Conservation (phyloP, 2,888 invertebrate species). For the Eupsilia transversa region DNA sequence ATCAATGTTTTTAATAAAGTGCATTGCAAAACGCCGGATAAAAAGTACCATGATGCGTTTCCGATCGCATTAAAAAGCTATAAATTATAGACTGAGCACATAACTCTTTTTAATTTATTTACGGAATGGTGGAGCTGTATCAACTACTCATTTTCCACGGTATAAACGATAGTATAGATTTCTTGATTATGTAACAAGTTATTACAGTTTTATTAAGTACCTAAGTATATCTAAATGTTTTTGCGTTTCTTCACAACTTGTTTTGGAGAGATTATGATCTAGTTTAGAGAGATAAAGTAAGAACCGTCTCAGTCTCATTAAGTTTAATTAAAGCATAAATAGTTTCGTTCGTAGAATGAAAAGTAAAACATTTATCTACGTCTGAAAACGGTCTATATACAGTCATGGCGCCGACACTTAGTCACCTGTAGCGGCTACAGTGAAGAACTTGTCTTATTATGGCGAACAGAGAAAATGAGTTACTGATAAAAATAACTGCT, state of each 20-base stretch:
- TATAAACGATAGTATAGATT: conserved; percentile 5
- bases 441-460: conserved; percentile 47
- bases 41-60: conserved; percentile 45
- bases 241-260: conserved; percentile 1
- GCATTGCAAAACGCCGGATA: conserved; percentile 35
- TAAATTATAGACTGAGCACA: conserved; percentile 28
- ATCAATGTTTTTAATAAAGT: conserved; percentile 48
- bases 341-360: conserved; percentile 43
- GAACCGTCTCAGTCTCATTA: conserved; percentile 19
- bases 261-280: conserved; percentile 11
- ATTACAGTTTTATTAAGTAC: neutral
- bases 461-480: conserved; percentile 63
- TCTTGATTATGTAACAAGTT: conserved; percentile 8
- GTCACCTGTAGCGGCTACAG: conserved; percentile 19
- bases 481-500: conserved; percentile 67
- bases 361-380: conserved; percentile 33
- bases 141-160: conserved; percentile 4
- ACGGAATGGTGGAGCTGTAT: conserved; percentile 27
- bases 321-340: conserved; percentile 33
- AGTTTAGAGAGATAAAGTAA: conserved; percentile 1
- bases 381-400: conserved; percentile 38
- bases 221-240: neutral
- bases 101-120: conserved; percentile 38
- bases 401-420: conserved; percentile 42
- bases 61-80: conserved; percentile 51